Conservation (phyloP, 1,140 invertebrate species). For the Adelges cooleyi region DNA sequence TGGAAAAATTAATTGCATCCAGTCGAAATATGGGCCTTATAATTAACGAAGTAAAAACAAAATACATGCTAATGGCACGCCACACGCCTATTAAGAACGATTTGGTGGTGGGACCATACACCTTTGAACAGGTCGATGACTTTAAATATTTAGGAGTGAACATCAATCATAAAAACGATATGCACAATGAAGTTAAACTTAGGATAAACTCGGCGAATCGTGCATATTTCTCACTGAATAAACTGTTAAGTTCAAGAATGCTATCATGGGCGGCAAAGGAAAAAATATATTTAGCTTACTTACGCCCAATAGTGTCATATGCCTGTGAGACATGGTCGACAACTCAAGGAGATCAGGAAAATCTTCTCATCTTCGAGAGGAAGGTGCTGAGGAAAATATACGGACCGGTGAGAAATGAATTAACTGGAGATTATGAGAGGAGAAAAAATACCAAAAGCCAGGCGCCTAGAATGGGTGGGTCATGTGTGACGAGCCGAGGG, state of each 20-base stretch:
- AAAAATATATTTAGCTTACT: neutral
- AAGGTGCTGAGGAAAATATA: neutral
- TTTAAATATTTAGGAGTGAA: conserved; percentile 11
- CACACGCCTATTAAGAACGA: neutral
- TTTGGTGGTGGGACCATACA: neutral
- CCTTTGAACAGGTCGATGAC: neutral
- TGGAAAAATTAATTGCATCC: neutral
- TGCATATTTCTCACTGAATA: conserved; percentile 1
- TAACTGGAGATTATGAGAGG: too few species aligned
- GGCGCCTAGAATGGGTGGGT: neutral
- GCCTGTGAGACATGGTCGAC: neutral
- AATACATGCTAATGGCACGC: neutral
- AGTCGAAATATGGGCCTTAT: neutral
- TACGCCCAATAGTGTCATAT: neutral
- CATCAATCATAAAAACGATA: neutral
- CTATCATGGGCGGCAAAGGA: neutral
- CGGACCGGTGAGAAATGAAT: neutral
- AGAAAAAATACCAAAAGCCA: neutral
- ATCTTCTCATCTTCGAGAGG: neutral
- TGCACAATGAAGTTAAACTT: conserved; percentile 2
- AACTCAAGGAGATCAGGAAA: neutral
- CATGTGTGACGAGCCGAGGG: neutral
- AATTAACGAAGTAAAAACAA: neutral
- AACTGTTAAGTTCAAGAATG: neutral
- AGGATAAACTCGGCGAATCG: neutral